Percentiles rank a stretch among this genome's conserved stretches.
Conservation (phyloP, 37 sponge, comb jelly and placozoan genomes). For the Diacarnus erythraeanus region DNA sequence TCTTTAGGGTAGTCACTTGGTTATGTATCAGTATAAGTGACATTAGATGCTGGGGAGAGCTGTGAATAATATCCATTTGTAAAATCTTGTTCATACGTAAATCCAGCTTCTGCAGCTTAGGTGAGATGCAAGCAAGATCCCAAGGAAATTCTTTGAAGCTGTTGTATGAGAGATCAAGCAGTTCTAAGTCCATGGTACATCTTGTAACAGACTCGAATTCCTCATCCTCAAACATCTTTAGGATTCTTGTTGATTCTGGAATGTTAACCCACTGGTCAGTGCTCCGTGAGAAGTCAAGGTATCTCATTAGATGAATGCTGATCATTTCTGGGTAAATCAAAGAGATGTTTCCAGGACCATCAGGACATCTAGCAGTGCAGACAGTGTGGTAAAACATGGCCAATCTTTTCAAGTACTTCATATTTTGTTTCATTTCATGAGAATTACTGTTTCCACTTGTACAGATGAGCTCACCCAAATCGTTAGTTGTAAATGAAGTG, state of each 20-base stretch:
- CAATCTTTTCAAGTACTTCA: conserved; percentile 26
- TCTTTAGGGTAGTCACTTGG: not conserved
- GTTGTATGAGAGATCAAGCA: conserved; percentile 71
- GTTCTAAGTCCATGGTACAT: conserved; percentile 17
- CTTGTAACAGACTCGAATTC: not conserved
- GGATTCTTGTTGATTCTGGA: not conserved
- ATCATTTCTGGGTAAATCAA: conserved; percentile 20
- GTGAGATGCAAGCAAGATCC: conserved; percentile 74
- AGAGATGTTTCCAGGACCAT: not conserved
- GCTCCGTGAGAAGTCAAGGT: not conserved
- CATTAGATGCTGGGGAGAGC: conserved; percentile 31
- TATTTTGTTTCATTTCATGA: not conserved
- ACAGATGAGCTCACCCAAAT: conserved; percentile 1
- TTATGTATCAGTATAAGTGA: conserved; percentile 32
- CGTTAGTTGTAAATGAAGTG: not conserved
- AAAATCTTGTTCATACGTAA: conserved; percentile 33
- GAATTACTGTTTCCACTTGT: not conserved
- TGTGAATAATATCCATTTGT: conserved; percentile 36
- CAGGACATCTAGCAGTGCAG: not conserved
- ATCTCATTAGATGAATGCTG: conserved; percentile 13
- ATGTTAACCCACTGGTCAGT: not conserved
- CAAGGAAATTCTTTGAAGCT: conserved; percentile 54
- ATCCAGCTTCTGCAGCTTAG: conserved; percentile 62
- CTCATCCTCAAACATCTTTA: conserved; percentile 8
- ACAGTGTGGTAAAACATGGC: conserved; percentile 32